Conservation (phyloP, 2,797 vertebrate species). For the Tenualosa thibaudeaui region DNA sequence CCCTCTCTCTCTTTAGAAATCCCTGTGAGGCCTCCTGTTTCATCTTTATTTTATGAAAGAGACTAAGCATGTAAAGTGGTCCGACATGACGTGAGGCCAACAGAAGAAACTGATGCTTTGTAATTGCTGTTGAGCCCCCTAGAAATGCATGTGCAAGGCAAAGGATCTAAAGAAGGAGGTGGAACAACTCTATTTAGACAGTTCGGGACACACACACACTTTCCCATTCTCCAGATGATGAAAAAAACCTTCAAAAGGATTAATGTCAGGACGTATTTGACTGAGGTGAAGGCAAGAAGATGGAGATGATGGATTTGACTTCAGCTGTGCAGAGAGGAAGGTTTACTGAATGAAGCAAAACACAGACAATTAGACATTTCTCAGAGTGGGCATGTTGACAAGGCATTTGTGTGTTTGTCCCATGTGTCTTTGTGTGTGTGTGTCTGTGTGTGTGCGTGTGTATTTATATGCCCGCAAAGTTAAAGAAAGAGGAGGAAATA, state of each 20-base stretch:
- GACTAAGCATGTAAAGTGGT: background rate
- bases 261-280: slow-evolving; percentile 20
- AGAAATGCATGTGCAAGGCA: background rate
- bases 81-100: background rate
- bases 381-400: background rate
- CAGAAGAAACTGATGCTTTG: background rate
- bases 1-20: background rate
- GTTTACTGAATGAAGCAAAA: slow-evolving; percentile 27
- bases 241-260: slow-evolving; percentile 17
- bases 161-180: background rate
- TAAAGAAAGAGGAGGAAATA: background rate
- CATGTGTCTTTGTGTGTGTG: background rate
- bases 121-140: background rate
- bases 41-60: slow-evolving; percentile 3
- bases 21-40: background rate
- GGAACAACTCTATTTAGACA: background rate
- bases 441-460: slow-evolving; percentile 2
- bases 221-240: background rate
- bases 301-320: background rate
- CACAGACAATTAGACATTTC: background rate
- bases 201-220: background rate
- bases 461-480: background rate
- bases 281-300: background rate
- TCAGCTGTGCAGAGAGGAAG: background rate
- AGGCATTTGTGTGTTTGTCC: background rate